Base-by-base conservation (phyloP, 1,140 invertebrate genomes). In the Harlomillsia oculata region DNA sequence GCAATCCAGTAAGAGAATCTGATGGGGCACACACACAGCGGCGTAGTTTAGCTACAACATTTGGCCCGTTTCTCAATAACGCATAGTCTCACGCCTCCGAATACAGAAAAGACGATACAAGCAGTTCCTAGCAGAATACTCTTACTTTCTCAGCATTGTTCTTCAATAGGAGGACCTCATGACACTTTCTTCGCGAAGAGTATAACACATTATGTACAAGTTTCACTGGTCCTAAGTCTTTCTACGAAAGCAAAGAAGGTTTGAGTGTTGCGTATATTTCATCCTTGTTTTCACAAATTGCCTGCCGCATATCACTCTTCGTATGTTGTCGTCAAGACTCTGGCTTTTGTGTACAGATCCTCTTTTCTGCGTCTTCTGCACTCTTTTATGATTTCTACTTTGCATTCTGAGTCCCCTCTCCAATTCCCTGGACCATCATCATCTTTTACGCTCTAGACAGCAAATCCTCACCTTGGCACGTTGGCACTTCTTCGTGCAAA, bases 31-130 rank as follows among this genome's bases (percentile, higher is more conserved):
- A n/a, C n/a, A n/a, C n/a, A n/a, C n/a, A n/a, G n/a, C n/a, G 30
- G 41, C 43, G 43, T 54, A 54, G 30, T 44, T 43, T 20, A 34
- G 41, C 29, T 25, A 46, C 44, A 56, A 49, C 54, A 56, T 48
- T 56, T 56, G 45, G 54, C 36, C 46, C 54, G 50, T 56, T 56
- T 56, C 54, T 56, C 54, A 56, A n/a, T n/a, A n/a, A n/a, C n/a
- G n/a, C n/a, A n/a, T n/a, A n/a, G n/a, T n/a, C n/a, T n/a, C n/a
- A n/a, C n/a, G n/a, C n/a, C n/a, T n/a, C n/a, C n/a, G n/a, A n/a
- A n/a, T n/a, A n/a, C n/a, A n/a, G n/a, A n/a, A n/a, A n/a, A 56
- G 16, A 48, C 53, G 34, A 46, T 46, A 46, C 41, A 23, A 8
- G n/a, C n/a, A n/a, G n/a, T n/a, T n/a, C n/a, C n/a, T n/a, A n/a